These are phyloP conservation scores for Babyrousa celebensis DNA, from an alignment of 2,797 vertebrate genomes.

Conservation along the genomic window DNA sequence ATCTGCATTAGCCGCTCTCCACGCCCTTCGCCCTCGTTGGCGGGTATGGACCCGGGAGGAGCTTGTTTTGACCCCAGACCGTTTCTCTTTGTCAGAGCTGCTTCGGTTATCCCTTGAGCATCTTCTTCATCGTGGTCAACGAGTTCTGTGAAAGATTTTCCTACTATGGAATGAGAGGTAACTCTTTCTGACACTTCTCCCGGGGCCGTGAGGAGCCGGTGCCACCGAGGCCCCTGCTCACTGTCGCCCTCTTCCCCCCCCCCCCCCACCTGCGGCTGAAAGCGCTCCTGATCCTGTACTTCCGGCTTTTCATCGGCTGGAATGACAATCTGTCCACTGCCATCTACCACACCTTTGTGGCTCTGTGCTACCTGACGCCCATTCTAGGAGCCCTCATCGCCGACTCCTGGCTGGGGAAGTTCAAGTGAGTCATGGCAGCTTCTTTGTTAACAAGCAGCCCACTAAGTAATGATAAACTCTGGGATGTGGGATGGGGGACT, in stretches of 20 bases:
- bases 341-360: conserved; percentile 97
- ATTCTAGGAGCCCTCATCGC: conserved; percentile 97
- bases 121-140: conserved; percentile 97
- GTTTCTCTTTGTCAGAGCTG: conserved; percentile 83
- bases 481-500: neutral
- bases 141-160: conserved; percentile 99
- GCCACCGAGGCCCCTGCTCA: neutral
- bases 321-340: conserved; percentile 94
- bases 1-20: fast-evolving
- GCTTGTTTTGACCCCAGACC: neutral
- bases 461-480: too few relatives aligned
- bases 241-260: conserved; percentile 22
- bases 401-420: conserved; percentile 98
- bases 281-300: conserved; percentile 98
- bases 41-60: fast-evolving
- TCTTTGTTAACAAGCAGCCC: neutral
- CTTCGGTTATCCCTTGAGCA: conserved; percentile 96
- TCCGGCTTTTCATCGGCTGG: conserved; percentile 95
- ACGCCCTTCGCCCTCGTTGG: fast-evolving
- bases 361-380: conserved; percentile 96
- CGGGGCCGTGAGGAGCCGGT: fast-evolving
- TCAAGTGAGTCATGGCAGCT: conserved; percentile 93
- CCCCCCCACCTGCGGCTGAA: conserved; percentile 11
- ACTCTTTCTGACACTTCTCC: neutral
- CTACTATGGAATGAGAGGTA: conserved; percentile 99